Base-by-base conservation (phyloP, 1,140 invertebrate species). In the Zaprionus lachaisei region DNA sequence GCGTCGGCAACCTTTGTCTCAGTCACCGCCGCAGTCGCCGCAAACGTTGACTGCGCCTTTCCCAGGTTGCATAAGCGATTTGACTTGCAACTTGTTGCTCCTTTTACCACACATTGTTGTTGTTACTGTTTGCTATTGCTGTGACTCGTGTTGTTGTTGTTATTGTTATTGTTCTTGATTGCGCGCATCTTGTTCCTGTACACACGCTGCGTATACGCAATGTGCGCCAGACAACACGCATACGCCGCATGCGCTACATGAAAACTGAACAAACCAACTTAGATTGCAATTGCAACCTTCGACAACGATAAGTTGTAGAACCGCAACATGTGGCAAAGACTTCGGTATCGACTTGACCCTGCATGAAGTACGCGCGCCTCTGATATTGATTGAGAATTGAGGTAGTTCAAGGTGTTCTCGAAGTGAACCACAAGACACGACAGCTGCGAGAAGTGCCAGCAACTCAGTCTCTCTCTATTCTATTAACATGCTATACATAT, bases 31-130 rank as follows among this genome's bases (percentile, higher is more conserved):
- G 22, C 55, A 63, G 47, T 31, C 20, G 62, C 65, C 51, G 26
- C 63, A 70, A 56, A 41, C 62, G 57, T 70, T 66, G 60, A 41
- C 62, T 71, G 67, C 79, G 73, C 70, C 75, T 77, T 77, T 77
- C 75, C 64, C 75, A 77, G 47, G 47, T 77, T 77, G 72, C 75
- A 68, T 77, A 77, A 70, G 61, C 65, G n/a, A 37, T 47, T 14
- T 61, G 68, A 71, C 70, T 78, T 79, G 75, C 62, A 71, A 70
- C 55, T 75, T 68, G 62, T 58, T 72, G 62, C 74, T 28, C 44
- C 57, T 63, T 72, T 65, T 58, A 24, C 28, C 14, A 24, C 28
- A 28, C 31, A 20, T 57, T 44, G 12, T 22, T 34, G 57, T 47
- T 57, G 7, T 31, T 69, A 14, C 24, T 58, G 37, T 37, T 37